Evolutionary conservation across 1,140 invertebrate species (phyloP).

Genomic region (Pseudomyrmex sp.): DNA sequence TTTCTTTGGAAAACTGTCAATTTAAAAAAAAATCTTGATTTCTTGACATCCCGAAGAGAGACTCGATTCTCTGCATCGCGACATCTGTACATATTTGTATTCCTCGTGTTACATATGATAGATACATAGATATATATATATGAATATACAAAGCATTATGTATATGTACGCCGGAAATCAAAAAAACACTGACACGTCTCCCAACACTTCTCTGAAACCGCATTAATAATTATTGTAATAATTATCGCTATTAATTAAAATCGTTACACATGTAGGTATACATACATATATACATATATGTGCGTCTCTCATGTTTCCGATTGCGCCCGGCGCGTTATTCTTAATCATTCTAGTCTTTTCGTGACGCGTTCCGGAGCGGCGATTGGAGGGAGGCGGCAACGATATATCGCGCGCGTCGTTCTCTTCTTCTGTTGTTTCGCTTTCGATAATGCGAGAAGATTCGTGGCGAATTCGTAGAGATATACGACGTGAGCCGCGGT

Average conservation of each 20-base stretch:
- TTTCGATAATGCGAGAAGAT: conserved; percentile 54
- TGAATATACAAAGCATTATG: too few species aligned
- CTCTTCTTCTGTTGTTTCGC: conserved; percentile 22
- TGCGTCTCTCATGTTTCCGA: conserved; percentile 60
- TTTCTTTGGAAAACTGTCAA: too few species aligned
- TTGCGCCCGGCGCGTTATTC: conserved; percentile 74
- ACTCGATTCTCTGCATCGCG: conserved; percentile 18
- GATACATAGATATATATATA: conserved; percentile 20
- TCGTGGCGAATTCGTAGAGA: not conserved
- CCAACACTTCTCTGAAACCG: conserved; percentile 18
- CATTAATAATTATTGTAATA: conserved; percentile 55
- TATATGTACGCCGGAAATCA: conserved; percentile 48
- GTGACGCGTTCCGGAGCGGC: conserved; percentile 74
- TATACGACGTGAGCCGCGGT: not conserved
- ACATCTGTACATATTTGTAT: conserved; percentile 50
- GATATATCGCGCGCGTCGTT: conserved; percentile 46
- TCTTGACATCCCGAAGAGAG: conserved; percentile 5
- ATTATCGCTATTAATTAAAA: conserved; percentile 53
- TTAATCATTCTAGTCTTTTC: conserved; percentile 83
- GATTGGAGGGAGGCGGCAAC: conserved; percentile 65
- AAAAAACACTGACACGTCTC: conserved; percentile 44
- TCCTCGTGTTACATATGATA: conserved; percentile 20
- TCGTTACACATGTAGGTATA: conserved; percentile 51
- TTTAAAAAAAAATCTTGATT: not conserved
- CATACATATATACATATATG: not conserved